Evolutionary conservation across 2,797 vertebrate species (phyloP).

Genomic region (Cynopterus sphinx): DNA sequence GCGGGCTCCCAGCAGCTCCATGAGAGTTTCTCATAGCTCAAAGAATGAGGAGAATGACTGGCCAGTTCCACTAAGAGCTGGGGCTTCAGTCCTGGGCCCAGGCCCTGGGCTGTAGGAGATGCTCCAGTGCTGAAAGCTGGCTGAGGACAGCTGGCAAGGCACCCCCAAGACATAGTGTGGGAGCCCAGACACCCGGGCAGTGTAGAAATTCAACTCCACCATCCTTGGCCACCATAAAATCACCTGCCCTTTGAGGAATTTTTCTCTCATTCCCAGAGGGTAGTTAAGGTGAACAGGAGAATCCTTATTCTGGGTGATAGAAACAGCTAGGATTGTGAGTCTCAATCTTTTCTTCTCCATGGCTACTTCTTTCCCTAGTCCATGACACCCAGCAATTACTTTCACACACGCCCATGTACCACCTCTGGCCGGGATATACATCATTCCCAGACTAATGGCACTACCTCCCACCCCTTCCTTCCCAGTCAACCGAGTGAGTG

Average conservation of each 20-base stretch:
- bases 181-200: too few relatives aligned
- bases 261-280: background rate
- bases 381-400: background rate
- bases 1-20: too few relatives aligned
- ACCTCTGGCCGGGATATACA: background rate
- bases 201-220: background rate
- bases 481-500: background rate
- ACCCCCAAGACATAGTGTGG: accelerated
- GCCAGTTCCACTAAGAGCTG: background rate
- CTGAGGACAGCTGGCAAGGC: too few relatives aligned
- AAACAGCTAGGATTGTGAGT: background rate
- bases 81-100: background rate
- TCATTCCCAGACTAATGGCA: background rate
- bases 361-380: too few relatives aligned
- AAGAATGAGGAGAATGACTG: background rate
- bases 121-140: background rate
- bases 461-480: accelerated
- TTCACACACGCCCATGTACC: accelerated
- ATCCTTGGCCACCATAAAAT: background rate
- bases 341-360: background rate
- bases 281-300: background rate
- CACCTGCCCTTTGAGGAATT: background rate
- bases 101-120: background rate
- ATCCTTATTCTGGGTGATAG: background rate
- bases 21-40: accelerated